Base-by-base conservation (phyloP, 2,888 invertebrate species). In the Synergus japonicus region DNA sequence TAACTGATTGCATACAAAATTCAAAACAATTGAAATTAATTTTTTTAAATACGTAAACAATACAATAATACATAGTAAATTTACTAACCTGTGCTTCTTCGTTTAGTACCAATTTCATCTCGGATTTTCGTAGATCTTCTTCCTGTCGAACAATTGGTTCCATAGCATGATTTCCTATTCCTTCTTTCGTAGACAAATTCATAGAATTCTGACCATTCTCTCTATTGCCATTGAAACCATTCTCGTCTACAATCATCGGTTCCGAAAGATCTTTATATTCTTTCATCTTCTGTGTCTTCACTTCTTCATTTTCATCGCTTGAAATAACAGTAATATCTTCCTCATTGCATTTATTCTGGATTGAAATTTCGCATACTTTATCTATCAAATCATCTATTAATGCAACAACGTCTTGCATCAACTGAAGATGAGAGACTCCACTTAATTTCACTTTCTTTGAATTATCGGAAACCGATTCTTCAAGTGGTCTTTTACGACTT, bases 151-250 rank as follows among this genome's bases (percentile, higher is more conserved):
- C 84, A 85, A 7, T 87, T 85, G 8, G 85, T 87, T n/a, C 89
- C 89, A 41, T 83, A 85, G 22, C 87, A 88, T 29, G 85, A 86
- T 78, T 90, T 92, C 92, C 93, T 10, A n/a, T 37, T 73, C 93
- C 2, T 92, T 92, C 84, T 92, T 90, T 83, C 92, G 92, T 93
- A 93, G 93, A 83, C 93, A 91, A 92, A 82, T 93, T 93, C 88
- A 93, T 92, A 78, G 93, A 89, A 78, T 92, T 92, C 15, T 60
- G 37, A 4, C 8, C n/a, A 29, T 63, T 58, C 3, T 43, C 44
- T 18, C 12, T 44, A 44, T 9, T 41, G 43, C 46, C 76, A n/a
- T 4, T n/a, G 4, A 43, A 43, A 41, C 63, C 46, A 76, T 60
- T 64, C 22, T 9, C 10, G 0, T 54, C 73, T 1, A 69, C 15